Conservation (phyloP, 1,140 invertebrate genomes). For the Drosophila littoralis region DNA sequence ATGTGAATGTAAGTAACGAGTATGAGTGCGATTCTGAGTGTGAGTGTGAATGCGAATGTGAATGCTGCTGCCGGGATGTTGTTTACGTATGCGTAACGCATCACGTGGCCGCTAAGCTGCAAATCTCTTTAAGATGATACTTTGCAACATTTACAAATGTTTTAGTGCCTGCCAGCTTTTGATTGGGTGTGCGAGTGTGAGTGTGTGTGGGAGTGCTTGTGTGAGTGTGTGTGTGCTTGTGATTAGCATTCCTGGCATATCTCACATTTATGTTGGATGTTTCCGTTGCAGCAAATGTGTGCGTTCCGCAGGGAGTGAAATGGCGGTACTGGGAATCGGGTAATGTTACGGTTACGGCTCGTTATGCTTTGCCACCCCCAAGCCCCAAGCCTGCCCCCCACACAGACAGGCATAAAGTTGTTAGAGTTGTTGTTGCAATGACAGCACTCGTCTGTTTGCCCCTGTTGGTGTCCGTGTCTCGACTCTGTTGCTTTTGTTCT, state of each 20-base stretch:
- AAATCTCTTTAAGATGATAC: slow-evolving; percentile 83
- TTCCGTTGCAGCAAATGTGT: slow-evolving; percentile 80
- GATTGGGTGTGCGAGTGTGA: slow-evolving; percentile 28
- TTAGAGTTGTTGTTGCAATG: slow-evolving; percentile 26
- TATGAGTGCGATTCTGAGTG: neutral
- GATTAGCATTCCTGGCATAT: slow-evolving; percentile 81
- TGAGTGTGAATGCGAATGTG: slow-evolving; percentile 10
- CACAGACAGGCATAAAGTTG: slow-evolving; percentile 13
- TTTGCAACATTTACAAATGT: slow-evolving; percentile 83
- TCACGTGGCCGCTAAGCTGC: slow-evolving; percentile 78
- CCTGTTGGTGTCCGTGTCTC: slow-evolving; percentile 31
- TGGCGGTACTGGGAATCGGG: slow-evolving; percentile 54
- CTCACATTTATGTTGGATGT: slow-evolving; percentile 81
- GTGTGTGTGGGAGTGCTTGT: slow-evolving; percentile 20
- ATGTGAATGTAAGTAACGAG: neutral
- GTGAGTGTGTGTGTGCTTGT: slow-evolving; percentile 54
- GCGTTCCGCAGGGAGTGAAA: slow-evolving; percentile 40
- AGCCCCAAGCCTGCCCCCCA: neutral
- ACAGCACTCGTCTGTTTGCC: slow-evolving; percentile 31
- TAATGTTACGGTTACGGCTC: slow-evolving; percentile 81
- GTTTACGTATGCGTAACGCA: slow-evolving; percentile 81
- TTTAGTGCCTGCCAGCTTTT: slow-evolving; percentile 57
- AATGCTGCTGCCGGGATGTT: slow-evolving; percentile 45
- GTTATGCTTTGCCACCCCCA: slow-evolving; percentile 65
- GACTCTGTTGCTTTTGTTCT: slow-evolving; percentile 63